Conservation (phyloP, 2,113 vertebrate species). For the Xiphophorus maculatus region DNA sequence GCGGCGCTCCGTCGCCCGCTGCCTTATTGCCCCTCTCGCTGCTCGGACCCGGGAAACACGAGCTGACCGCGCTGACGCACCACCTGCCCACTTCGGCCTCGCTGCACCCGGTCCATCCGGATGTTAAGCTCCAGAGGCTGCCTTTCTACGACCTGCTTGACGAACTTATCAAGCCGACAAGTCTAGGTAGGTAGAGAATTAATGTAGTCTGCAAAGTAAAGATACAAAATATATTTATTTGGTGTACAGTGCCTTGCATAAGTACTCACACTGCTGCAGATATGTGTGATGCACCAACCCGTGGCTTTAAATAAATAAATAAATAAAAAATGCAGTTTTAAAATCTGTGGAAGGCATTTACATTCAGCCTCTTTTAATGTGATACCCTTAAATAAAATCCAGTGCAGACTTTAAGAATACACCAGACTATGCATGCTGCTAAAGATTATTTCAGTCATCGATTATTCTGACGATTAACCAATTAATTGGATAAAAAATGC, state of each 20-base stretch:
- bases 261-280: neutral
- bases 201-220: neutral
- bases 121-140: conserved; percentile 96
- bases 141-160: conserved; percentile 98
- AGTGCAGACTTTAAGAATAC: too few relatives aligned
- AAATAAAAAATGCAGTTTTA: neutral
- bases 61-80: conserved; percentile 88
- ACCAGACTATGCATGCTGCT: too few relatives aligned
- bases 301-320: too few relatives aligned
- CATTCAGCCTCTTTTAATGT: neutral
- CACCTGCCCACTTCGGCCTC: conserved; percentile 88
- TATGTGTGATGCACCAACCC: too few relatives aligned
- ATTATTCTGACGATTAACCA: too few relatives aligned
- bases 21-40: conserved; percentile 91
- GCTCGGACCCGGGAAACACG: conserved; percentile 93
- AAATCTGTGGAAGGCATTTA: too few relatives aligned
- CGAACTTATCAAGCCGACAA: conserved; percentile 98
- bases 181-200: conserved; percentile 83
- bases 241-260: neutral
- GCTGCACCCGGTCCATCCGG: conserved; percentile 96
- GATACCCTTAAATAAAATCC: too few relatives aligned
- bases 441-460: too few relatives aligned
- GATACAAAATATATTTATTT: neutral
- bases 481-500: too few relatives aligned
- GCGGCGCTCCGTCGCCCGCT: conserved; percentile 87